Base-by-base conservation (phyloP, 92 coral and sea anemone genomes). In the Heliopora coerulea region DNA sequence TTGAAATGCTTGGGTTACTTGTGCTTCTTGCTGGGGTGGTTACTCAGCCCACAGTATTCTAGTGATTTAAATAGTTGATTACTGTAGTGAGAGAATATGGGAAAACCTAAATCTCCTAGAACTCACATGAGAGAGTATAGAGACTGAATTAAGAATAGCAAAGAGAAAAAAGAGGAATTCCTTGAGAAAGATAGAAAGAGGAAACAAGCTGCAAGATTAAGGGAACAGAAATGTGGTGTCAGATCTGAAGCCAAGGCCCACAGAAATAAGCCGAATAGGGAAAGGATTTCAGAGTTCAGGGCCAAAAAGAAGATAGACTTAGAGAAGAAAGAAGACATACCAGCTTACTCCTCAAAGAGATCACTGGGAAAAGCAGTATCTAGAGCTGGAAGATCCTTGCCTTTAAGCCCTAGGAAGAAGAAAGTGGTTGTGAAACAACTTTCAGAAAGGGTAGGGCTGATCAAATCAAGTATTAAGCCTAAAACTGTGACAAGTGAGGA, bases 291-390 rank as follows among this genome's bases (percentile, higher is more conserved):
- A 62, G 73, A 62, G 63, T 56, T 56, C 42, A 59, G 79, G 34
- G 59, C 75, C 33, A 81, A 73, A 62, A 81, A 63, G 54, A 81
- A 73, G 62, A 62, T 75, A 23, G 63, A 73, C 60, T 42, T 69
- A 37, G 74, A 72, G 46, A 34, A 72, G 61, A 33, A 49, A 62
- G 27, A 57, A 52, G 54, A n/a, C n/a, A n/a, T 20, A 69, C 75
- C 75, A 72, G 75, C 65, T n/a, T 74, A 76, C 61, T 52, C 60
- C 28, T 42, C 84, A 49, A 56, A n/a, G n/a, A 37, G 78, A 31
- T 80, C 84, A 46, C 79, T 80, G 26, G 84, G 84, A 69, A 80
- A 70, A 80, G 84, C 84, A 59, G 72, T 69, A 33, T 69, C 79
- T 32, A 69, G 84, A 35, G 73, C 79, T 34, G 42, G 63, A 39